phyloP scores from a whole-genome alignment of 2,888 invertebrate genomes.

The Cantharis nigra region DNA sequence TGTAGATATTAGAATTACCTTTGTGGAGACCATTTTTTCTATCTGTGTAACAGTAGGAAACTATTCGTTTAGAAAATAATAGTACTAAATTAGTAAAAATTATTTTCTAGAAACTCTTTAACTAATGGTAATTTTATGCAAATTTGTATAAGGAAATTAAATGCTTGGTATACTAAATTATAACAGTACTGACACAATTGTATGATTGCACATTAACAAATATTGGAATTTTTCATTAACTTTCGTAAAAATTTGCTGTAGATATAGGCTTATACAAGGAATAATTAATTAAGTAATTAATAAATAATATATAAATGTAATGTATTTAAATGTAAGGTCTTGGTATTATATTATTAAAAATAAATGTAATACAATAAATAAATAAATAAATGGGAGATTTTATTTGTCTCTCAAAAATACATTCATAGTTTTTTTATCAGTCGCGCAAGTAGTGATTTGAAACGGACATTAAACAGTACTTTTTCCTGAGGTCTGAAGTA shows the following conservation, averaged over 20 bases:
- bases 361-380: background rate
- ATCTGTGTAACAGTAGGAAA: background rate
- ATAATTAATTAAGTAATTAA: background rate
- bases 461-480: too few species aligned
- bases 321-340: background rate
- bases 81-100: background rate
- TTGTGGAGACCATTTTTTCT: background rate
- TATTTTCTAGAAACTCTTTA: background rate
- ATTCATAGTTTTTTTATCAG: background rate
- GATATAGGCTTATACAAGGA: background rate
- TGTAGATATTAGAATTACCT: background rate
- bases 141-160: background rate
- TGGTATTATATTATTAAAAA: background rate
- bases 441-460: too few species aligned
- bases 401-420: background rate
- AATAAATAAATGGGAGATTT: background rate
- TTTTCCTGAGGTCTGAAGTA: too few species aligned
- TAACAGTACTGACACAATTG: background rate
- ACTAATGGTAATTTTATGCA: background rate
- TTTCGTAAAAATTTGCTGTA: background rate
- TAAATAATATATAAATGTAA: background rate
- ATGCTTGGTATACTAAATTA: background rate
- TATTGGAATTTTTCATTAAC: background rate
- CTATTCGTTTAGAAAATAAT: background rate
- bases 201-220: background rate